Conservation (phyloP, 2,888 invertebrate genomes). For the Dicycla oo region DNA sequence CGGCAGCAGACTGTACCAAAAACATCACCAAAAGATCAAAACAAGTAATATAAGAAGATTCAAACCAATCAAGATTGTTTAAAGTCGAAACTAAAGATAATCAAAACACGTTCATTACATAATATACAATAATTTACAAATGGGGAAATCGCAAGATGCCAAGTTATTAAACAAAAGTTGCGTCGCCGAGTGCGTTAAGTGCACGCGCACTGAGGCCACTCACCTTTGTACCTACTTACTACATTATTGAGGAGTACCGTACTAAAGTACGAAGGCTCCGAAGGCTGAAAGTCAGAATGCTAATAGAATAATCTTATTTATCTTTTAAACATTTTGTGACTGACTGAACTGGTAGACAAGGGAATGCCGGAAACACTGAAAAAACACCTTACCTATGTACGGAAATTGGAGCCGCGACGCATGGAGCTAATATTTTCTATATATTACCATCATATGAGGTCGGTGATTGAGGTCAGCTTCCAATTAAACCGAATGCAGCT, state of each 20-base stretch:
- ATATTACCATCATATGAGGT: background rate
- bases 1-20: background rate
- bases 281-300: background rate
- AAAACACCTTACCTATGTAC: background rate
- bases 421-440: background rate
- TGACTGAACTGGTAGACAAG: background rate
- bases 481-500: background rate
- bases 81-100: background rate
- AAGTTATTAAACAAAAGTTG: slow-evolving; percentile 20
- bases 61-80: background rate
- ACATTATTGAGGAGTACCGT: slow-evolving; percentile 14
- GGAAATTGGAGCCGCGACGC: background rate
- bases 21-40: background rate
- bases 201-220: slow-evolving; percentile 38
- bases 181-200: slow-evolving; percentile 44
- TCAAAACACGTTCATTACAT: slow-evolving; percentile 10
- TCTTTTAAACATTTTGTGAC: background rate
- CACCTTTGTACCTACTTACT: slow-evolving; percentile 34
- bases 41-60: background rate
- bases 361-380: too few species aligned
- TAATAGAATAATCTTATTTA: slow-evolving; percentile 1
- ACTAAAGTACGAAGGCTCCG: background rate
- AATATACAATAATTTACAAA: background rate
- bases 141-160: slow-evolving; percentile 1
- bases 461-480: background rate